A percentile compares a stretch with the other conserved stretches of the same genome.
phyloP scores from a whole-genome alignment of 2,888 invertebrate genomes.

The Metacarcinus magister region DNA sequence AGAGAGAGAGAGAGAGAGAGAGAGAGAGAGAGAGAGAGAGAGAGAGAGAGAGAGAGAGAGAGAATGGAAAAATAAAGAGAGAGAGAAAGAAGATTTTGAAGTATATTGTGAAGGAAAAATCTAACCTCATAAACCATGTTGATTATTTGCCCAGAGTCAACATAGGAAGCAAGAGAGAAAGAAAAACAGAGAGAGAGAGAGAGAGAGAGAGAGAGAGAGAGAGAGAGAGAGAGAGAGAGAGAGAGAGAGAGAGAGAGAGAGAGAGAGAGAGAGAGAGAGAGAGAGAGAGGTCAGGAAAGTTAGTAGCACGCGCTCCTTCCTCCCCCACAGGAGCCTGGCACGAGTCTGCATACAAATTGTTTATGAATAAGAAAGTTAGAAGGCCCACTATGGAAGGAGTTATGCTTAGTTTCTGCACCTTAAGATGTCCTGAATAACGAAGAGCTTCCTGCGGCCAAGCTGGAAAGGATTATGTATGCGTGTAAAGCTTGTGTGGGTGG shows the following conservation, averaged over 20 bases:
- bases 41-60: neutral
- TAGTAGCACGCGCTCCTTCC: neutral
- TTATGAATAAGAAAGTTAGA: conserved; percentile 48
- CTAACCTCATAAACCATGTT: neutral
- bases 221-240: conserved; percentile 4
- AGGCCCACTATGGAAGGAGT: neutral
- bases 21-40: neutral
- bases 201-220: conserved; percentile 26
- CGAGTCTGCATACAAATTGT: conserved; percentile 41
- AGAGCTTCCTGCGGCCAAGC: neutral
- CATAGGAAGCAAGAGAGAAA: neutral
- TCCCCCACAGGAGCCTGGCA: neutral
- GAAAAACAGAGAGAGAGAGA: neutral
- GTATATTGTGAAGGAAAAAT: neutral
- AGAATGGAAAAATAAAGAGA: no score
- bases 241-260: neutral
- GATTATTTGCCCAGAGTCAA: conserved; percentile 1
- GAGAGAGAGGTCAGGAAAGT: conserved; percentile 5
- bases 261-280: neutral
- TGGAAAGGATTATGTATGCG: neutral
- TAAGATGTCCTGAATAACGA: neutral
- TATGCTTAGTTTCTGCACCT: neutral
- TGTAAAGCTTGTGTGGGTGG: neutral
- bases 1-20: neutral
- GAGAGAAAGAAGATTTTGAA: neutral